Evolutionary conservation across 2,797 vertebrate species (phyloP).

Genomic region (Schizopygopsis malacanthus): DNA sequence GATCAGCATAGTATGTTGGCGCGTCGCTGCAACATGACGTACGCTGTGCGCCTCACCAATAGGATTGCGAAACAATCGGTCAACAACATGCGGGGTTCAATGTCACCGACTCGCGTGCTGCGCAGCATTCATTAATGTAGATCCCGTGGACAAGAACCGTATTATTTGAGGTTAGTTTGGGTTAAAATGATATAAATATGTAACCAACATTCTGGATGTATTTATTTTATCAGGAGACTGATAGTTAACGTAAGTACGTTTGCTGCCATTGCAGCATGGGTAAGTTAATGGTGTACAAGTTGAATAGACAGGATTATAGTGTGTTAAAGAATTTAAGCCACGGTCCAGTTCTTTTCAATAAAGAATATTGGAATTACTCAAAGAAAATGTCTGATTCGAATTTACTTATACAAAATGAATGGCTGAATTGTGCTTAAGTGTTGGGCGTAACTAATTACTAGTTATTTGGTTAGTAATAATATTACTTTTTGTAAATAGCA

Average conservation of each 20-base stretch:
- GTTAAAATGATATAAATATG: too few relatives aligned
- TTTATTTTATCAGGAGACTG: not conserved
- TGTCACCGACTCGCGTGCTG: slow-evolving; percentile 65
- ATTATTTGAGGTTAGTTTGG: slow-evolving; percentile 14
- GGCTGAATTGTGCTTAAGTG: too few relatives aligned
- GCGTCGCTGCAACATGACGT: slow-evolving; percentile 49
- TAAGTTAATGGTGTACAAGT: not conserved
- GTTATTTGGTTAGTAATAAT: too few relatives aligned
- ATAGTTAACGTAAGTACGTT: not conserved
- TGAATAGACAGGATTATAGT: not conserved
- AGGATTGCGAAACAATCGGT: slow-evolving; percentile 1
- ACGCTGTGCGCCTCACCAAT: not conserved
- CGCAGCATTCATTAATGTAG: not conserved
- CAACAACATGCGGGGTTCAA: slow-evolving; percentile 67
- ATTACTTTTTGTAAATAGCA: too few relatives aligned
- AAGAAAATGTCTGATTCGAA: not conserved
- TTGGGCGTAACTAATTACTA: too few relatives aligned
- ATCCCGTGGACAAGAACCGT: not conserved
- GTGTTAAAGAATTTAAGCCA: not conserved
- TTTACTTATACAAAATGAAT: not conserved
- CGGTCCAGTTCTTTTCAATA: not conserved
- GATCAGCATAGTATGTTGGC: not conserved
- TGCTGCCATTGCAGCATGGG: not conserved
- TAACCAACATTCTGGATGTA: not conserved
- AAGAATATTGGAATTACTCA: not conserved